Conservation (phyloP, 1,140 invertebrate species). For the Akabosia matsudoensis region DNA sequence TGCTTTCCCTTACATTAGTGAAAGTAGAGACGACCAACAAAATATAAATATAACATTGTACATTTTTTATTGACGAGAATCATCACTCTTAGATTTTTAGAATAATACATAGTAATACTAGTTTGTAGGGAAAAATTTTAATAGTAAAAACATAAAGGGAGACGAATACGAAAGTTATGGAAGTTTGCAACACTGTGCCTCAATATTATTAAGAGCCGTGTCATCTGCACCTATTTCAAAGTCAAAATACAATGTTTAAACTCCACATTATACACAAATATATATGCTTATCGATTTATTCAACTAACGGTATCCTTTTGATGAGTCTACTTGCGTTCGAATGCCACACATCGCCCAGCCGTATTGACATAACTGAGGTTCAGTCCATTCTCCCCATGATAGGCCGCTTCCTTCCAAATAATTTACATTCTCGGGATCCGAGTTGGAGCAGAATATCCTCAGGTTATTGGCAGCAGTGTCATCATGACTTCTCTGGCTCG, state of each 20-base stretch:
- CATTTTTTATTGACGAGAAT: no score
- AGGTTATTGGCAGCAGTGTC: constrained; percentile 28
- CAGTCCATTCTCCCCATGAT: constrained; percentile 36
- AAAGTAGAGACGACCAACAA: no score
- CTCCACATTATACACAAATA: not conserved
- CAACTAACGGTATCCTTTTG: constrained; percentile 13
- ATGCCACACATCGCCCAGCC: constrained; percentile 29
- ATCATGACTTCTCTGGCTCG: constrained; percentile 9
- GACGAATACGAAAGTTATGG: not conserved
- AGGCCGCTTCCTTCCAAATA: constrained; percentile 33
- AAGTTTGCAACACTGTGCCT: constrained; percentile 34
- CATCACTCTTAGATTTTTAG: no score
- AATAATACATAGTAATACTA: not conserved
- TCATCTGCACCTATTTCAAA: constrained; percentile 27
- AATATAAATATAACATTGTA: no score
- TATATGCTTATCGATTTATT: not conserved
- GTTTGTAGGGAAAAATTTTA: not conserved
- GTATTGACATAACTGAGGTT: constrained; percentile 17
- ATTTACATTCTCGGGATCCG: not conserved
- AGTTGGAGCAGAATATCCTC: constrained; percentile 19
- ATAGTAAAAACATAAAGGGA: not conserved
- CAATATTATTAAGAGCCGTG: constrained; percentile 32
- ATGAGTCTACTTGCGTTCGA: constrained; percentile 23
- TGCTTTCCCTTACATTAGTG: no score
- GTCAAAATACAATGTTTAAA: not conserved